Evolutionary conservation across 1,140 invertebrate species (phyloP).

Genomic region (Aphelinus atriplicis): DNA sequence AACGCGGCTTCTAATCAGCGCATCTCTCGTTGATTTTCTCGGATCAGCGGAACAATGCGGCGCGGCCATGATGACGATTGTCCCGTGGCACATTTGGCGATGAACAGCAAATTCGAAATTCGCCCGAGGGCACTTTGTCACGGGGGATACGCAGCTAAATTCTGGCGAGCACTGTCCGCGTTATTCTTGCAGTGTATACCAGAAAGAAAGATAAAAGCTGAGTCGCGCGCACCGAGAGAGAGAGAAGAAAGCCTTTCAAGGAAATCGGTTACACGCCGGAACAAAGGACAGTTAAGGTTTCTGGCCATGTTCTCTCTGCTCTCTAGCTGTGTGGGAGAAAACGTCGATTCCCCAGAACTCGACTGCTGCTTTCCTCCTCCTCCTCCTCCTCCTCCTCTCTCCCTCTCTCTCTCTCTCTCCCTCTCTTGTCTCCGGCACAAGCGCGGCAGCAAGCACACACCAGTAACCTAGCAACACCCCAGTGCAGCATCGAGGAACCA

Average conservation of each 20-base stretch:
- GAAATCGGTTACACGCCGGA: constrained; percentile 37
- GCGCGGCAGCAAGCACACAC: constrained; percentile 38
- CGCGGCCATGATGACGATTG: no score
- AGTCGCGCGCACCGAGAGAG: neutral
- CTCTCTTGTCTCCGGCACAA: constrained; percentile 10
- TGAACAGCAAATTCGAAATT: no score
- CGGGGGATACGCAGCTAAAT: no score
- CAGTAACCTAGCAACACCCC: constrained; percentile 64
- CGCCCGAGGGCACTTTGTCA: no score
- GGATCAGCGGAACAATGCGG: no score
- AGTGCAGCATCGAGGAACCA: constrained; percentile 1
- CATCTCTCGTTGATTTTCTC: no score
- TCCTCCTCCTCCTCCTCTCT: neutral
- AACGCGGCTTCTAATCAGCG: no score
- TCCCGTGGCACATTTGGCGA: no score
- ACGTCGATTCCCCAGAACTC: constrained; percentile 35
- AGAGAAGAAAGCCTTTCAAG: constrained; percentile 23
- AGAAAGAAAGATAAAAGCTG: neutral
- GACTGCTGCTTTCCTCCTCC: constrained; percentile 3
- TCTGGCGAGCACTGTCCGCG: no score
- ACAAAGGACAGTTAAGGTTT: constrained; percentile 39
- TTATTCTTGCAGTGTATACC: no score
- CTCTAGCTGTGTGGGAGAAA: constrained; percentile 10
- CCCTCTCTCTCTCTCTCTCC: constrained; percentile 22
- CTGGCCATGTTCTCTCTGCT: constrained; percentile 12